Evolutionary conservation across 2,888 invertebrate genomes (phyloP).

Genomic region (Thecophora atra): DNA sequence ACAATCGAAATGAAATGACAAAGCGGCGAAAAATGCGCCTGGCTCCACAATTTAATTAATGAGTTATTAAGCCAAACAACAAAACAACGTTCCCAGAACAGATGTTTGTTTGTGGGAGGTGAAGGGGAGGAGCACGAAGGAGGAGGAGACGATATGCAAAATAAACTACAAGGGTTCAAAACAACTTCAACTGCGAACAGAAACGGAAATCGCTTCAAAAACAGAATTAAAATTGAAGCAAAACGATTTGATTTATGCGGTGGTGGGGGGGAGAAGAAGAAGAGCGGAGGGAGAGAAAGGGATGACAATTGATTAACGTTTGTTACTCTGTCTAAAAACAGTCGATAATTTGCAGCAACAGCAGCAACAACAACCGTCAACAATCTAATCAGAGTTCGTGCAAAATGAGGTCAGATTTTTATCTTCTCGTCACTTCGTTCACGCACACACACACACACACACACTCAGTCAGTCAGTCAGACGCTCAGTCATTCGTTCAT

Average conservation of each 20-base stretch:
- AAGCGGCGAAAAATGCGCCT: neutral
- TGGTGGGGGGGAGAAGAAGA: neutral
- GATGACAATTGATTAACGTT: no score
- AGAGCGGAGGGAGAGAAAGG: neutral
- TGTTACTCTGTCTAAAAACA: no score
- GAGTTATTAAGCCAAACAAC: slow-evolving; percentile 14
- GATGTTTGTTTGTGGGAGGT: no score
- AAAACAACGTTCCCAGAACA: neutral
- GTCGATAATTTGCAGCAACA: no score
- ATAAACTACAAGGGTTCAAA: no score
- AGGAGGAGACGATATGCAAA: no score
- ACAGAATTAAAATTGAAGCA: no score
- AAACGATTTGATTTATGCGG: no score
- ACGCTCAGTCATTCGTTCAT: slow-evolving; percentile 19
- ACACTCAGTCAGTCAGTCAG: slow-evolving; percentile 25
- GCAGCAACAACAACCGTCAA: slow-evolving; percentile 38
- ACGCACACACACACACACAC: slow-evolving; percentile 19
- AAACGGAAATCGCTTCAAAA: no score
- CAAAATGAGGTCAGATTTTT: slow-evolving; percentile 35
- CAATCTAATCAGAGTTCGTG: slow-evolving; percentile 28
- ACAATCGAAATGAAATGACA: slow-evolving; percentile 8
- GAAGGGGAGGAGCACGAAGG: no score
- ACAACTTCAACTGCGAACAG: no score
- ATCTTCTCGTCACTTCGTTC: slow-evolving; percentile 31
- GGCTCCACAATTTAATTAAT: slow-evolving; percentile 14